phyloP scores from a whole-genome alignment of 37 sponge, comb jelly and placozoan species.

The Beroe ovata region DNA sequence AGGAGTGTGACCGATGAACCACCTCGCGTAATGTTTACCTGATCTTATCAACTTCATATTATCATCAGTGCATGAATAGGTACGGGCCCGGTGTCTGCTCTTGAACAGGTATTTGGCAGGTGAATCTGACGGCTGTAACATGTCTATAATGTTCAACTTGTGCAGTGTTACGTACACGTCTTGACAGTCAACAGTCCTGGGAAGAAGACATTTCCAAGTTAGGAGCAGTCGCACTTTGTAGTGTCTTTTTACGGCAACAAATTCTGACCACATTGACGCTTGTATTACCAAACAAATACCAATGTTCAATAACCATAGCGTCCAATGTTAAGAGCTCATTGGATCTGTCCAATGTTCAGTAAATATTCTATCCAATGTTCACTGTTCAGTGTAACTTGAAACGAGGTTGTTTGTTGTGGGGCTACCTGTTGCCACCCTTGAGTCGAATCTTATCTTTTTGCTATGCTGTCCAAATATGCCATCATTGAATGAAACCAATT shows the following conservation, averaged over 20 bases:
- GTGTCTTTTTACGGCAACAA: not conserved
- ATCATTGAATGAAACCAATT: no score
- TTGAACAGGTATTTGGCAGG: constrained; percentile 46
- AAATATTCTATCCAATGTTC: no score
- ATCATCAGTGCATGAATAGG: not conserved
- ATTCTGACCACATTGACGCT: not conserved
- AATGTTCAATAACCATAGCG: no score
- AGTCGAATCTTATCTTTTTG: no score
- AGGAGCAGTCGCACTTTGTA: no score
- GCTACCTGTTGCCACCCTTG: no score
- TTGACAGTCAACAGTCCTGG: not conserved
- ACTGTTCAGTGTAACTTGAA: no score
- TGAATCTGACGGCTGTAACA: constrained; percentile 77
- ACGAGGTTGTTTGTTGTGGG: no score
- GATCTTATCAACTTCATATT: not conserved
- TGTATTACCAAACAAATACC: not conserved
- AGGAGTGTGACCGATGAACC: not conserved
- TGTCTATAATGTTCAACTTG: constrained; percentile 82
- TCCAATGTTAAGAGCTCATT: no score
- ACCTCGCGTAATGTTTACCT: not conserved
- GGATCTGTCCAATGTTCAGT: no score
- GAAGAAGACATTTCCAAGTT: no score
- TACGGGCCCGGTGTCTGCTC: constrained; percentile 26
- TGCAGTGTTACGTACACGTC: constrained; percentile 75
- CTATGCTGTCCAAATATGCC: no score